Evolutionary conservation across 2,113 vertebrate genomes (phyloP).

Genomic region (Saccopteryx bilineata): DNA sequence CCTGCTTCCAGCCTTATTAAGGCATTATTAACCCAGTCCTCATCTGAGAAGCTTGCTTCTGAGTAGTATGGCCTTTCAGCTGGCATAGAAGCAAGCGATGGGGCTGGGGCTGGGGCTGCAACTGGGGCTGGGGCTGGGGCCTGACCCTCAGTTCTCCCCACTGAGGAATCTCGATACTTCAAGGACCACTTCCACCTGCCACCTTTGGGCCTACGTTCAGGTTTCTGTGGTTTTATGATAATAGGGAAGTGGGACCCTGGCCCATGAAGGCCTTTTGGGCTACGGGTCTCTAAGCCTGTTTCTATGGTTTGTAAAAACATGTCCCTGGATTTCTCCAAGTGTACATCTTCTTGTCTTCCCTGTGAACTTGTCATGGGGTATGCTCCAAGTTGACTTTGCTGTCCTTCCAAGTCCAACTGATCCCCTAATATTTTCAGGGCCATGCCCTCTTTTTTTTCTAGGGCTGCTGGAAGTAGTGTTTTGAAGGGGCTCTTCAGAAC

Average conservation of each 20-base stretch:
- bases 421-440: background rate
- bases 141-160: background rate
- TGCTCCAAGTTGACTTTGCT: background rate
- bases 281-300: conserved; percentile 5
- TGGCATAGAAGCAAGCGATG: background rate
- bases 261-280: background rate
- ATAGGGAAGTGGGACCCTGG: background rate
- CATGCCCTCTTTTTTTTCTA: background rate
- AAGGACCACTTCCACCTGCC: background rate
- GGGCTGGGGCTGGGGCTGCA: background rate
- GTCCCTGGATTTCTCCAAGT: conserved; percentile 17
- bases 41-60: background rate
- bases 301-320: background rate
- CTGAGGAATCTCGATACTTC: background rate
- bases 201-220: background rate
- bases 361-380: background rate
- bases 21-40: background rate
- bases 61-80: background rate
- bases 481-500: background rate
- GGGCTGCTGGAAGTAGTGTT: background rate
- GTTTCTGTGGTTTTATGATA: background rate
- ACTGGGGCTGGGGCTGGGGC: background rate
- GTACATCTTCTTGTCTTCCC: conserved; percentile 21
- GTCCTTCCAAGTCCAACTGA: background rate
- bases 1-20: conserved; percentile 48